Percentiles rank a stretch among this genome's conserved stretches.
Evolutionary conservation across 2,797 vertebrate species (phyloP).

Genomic region (Sternotherus odoratus): DNA sequence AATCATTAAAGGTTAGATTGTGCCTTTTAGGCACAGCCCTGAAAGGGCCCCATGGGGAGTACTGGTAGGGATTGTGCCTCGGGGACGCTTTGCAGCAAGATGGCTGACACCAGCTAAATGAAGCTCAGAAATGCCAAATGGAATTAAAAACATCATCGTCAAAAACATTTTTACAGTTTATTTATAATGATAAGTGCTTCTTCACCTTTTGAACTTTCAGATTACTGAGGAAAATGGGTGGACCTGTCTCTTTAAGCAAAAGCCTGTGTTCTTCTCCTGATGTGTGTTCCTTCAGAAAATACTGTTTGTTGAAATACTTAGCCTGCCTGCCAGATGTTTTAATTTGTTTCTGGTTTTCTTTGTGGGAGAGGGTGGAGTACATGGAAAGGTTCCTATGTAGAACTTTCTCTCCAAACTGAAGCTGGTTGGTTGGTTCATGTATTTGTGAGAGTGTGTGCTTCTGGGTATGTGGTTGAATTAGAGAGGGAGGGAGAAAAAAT

Average conservation of each 20-base stretch:
- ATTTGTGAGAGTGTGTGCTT: slow-evolving; percentile 28
- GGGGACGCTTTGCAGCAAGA: slow-evolving; percentile 6
- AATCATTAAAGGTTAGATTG: neutral
- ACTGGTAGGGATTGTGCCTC: neutral
- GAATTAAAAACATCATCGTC: neutral
- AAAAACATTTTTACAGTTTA: neutral
- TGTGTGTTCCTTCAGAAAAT: slow-evolving; percentile 19
- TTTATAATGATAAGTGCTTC: neutral
- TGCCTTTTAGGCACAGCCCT: neutral
- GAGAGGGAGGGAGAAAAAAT: slow-evolving; percentile 18
- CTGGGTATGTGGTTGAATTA: slow-evolving; percentile 20
- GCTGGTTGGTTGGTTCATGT: slow-evolving; percentile 33
- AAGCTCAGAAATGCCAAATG: neutral
- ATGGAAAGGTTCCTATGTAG: slow-evolving; percentile 50
- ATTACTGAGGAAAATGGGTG: neutral
- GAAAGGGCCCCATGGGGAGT: neutral
- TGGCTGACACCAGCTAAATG: neutral
- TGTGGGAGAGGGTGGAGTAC: slow-evolving; percentile 53
- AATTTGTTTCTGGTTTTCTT: slow-evolving; percentile 50
- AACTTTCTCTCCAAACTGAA: slow-evolving; percentile 54
- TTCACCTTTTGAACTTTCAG: slow-evolving; percentile 20
- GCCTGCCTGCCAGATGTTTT: slow-evolving; percentile 59
- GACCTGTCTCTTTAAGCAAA: slow-evolving; percentile 30
- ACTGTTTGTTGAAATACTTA: slow-evolving; percentile 20
- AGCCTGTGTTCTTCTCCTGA: neutral